Base-by-base conservation (phyloP, 2,888 invertebrate genomes). In the Cryptosula pallasiana region DNA sequence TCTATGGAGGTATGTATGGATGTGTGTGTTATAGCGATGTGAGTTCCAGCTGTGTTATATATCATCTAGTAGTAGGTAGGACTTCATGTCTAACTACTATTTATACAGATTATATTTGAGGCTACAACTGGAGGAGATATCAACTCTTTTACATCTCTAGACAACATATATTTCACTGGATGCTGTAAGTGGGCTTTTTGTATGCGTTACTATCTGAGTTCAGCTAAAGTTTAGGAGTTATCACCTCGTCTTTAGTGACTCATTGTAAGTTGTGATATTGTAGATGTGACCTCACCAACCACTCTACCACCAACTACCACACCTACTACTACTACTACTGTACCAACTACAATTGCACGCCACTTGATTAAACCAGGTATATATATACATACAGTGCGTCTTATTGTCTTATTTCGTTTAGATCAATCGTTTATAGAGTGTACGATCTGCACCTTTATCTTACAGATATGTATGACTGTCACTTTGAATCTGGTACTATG, bases 401-500 rank as follows among this genome's bases (percentile, higher is more conserved):
- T n/a, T n/a, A n/a, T n/a, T n/a, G n/a, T n/a, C n/a, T n/a, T n/a
- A n/a, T n/a, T n/a, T n/a, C n/a, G n/a, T n/a, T n/a, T n/a, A n/a
- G n/a, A n/a, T n/a, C n/a, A n/a, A n/a, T n/a, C n/a, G n/a, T n/a
- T n/a, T n/a, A n/a, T n/a, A n/a, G n/a, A n/a, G n/a, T n/a, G n/a
- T n/a, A n/a, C n/a, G n/a, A n/a, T n/a, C n/a, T n/a, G n/a, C n/a
- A n/a, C n/a, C n/a, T n/a, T n/a, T 45, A 13, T 63, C n/a, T 32
- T 63, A 25, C n/a, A 63, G 63, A 63, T 13, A 63, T 63, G 63
- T 63, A 63, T 63, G 63, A 63, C 32, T 63, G 63, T 32, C 3
- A 63, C 63, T 63, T 63, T 63, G 63, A 63, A 32, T 32, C 25
- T 5, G n/a, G n/a, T 32, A 25, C 32, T 9, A 9, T 32, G 13